These are phyloP conservation scores for Pandion haliaetus DNA, from an alignment of 2,113 vertebrate genomes.

Conservation along the genomic window DNA sequence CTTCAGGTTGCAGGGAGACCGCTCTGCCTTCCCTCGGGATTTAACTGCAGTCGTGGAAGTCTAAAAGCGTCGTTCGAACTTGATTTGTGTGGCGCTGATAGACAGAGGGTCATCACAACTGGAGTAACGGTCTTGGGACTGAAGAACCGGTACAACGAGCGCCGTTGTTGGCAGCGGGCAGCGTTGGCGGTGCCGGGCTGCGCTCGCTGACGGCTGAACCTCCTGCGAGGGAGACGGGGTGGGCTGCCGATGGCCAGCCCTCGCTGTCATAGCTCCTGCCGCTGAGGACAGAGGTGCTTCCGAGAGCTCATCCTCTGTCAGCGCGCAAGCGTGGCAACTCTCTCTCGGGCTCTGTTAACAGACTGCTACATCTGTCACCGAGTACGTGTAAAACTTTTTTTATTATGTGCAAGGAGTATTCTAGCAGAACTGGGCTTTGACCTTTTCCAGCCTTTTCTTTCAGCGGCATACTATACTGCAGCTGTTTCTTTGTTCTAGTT, in stretches of 20 bases:
- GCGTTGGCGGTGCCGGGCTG: neutral
- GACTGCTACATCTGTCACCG: neutral
- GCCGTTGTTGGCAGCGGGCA: neutral
- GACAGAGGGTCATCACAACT: neutral
- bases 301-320: neutral
- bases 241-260: fast-evolving
- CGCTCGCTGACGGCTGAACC: neutral
- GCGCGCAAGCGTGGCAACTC: neutral
- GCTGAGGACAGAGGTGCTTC: neutral
- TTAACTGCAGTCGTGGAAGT: neutral
- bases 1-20: neutral
- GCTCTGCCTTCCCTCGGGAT: neutral
- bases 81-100: neutral
- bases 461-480: neutral
- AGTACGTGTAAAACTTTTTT: fast-evolving
- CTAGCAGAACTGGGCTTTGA: neutral
- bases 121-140: neutral
- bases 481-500: neutral
- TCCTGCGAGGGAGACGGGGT: neutral
- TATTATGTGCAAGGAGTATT: neutral
- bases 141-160: fast-evolving
- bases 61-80: neutral
- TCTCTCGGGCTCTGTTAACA: neutral
- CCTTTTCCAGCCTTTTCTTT: neutral
- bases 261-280: fast-evolving